Percentiles rank a stretch among this genome's conserved stretches.
Conservation (phyloP, 2,797 vertebrate genomes). For the Spinibarbus caldwelli region DNA sequence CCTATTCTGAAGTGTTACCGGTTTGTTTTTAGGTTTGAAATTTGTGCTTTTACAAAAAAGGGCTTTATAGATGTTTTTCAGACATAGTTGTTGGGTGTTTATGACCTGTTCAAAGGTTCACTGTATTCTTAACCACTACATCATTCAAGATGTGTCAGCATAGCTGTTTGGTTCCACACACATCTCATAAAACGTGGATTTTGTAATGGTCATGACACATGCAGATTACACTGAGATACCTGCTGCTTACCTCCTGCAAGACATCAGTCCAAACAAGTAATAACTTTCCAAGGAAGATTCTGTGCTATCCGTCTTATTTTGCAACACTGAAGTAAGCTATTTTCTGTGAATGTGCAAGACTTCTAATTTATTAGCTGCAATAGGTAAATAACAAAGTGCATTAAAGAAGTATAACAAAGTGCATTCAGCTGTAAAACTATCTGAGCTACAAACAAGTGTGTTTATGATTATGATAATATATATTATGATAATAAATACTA, state of each 20-base stretch:
- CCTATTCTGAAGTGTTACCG: neutral
- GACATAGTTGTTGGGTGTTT: neutral
- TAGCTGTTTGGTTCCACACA: neutral
- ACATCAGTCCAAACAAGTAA: neutral
- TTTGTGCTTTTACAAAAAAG: neutral
- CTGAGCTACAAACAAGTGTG: neutral
- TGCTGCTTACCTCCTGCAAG: constrained; percentile 7
- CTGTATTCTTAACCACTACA: neutral
- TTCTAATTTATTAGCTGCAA: neutral
- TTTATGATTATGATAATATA: neutral
- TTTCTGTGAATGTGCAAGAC: neutral
- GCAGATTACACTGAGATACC: neutral
- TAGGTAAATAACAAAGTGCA: neutral
- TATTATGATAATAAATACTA: neutral
- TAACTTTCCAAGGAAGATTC: no score
- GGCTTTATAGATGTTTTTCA: neutral
- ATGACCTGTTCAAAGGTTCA: constrained; percentile 37
- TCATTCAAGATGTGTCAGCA: neutral
- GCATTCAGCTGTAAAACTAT: neutral
- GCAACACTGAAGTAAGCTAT: neutral
- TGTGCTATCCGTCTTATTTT: neutral
- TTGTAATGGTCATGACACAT: neutral
- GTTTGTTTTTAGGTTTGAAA: neutral
- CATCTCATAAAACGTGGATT: neutral
- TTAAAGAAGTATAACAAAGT: neutral